Evolutionary conservation across 2,797 vertebrate genomes (phyloP).

Genomic region (Rhyacichthys aspro): DNA sequence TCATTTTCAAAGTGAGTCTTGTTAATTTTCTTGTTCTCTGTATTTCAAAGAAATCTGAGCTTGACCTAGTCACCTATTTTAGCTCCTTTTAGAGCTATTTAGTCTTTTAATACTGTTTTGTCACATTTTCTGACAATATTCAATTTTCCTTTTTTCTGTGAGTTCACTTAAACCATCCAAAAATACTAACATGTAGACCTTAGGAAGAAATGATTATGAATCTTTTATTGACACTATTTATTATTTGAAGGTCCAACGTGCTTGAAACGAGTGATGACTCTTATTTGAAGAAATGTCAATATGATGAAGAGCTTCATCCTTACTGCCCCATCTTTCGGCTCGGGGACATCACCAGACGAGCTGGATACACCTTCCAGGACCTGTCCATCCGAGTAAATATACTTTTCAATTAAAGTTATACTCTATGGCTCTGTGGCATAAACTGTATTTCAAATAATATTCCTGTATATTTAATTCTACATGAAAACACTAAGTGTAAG

Average conservation of each 20-base stretch:
- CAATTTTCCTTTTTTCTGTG: too few relatives aligned
- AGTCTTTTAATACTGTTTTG: too few relatives aligned
- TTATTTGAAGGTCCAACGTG: constrained; percentile 83
- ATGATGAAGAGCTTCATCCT: constrained; percentile 69
- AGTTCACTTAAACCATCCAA: too few relatives aligned
- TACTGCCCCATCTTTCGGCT: constrained; percentile 93
- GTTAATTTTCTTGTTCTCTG: not conserved
- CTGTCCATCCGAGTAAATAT: constrained; percentile 79
- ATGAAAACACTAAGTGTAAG: too few relatives aligned
- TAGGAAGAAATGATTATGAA: too few relatives aligned
- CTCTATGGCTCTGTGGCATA: too few relatives aligned
- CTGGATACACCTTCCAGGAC: constrained; percentile 84
- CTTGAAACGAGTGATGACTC: constrained; percentile 69
- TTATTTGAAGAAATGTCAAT: constrained; percentile 86
- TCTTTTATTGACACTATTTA: too few relatives aligned
- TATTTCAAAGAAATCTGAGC: not conserved
- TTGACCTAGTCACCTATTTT: not conserved
- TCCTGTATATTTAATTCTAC: too few relatives aligned
- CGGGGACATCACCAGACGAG: constrained; percentile 81
- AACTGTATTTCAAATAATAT: too few relatives aligned
- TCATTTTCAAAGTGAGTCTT: constrained; percentile 87
- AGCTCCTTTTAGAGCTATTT: constrained; percentile 4
- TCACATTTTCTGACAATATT: too few relatives aligned
- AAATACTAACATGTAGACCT: too few relatives aligned
- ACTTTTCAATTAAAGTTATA: too few relatives aligned